These are phyloP conservation scores for Mesitornis unicolor DNA, from an alignment of 2,113 vertebrate species.

Conservation along the genomic window DNA sequence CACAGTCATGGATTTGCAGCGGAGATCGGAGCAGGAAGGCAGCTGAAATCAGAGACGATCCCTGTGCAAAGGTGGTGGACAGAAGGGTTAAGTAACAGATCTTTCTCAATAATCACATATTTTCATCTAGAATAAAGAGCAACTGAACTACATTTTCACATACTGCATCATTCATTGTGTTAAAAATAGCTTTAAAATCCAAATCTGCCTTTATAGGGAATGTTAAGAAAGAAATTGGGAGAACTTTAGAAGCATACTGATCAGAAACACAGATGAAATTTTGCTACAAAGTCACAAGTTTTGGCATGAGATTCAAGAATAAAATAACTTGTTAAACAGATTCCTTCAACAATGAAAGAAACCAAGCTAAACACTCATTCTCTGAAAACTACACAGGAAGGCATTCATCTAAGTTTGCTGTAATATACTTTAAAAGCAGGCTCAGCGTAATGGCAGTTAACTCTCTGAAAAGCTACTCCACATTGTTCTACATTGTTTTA, in stretches of 20 bases:
- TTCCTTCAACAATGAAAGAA: background rate
- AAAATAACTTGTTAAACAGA: background rate
- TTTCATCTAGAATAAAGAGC: background rate
- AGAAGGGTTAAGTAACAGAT: background rate
- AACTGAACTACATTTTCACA: background rate
- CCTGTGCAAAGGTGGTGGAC: background rate
- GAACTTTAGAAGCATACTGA: background rate
- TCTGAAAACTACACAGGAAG: background rate
- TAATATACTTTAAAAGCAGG: background rate
- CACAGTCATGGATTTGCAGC: background rate
- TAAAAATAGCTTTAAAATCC: background rate
- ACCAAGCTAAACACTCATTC: background rate
- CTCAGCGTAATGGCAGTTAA: background rate
- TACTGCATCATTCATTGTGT: background rate
- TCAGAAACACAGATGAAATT: background rate
- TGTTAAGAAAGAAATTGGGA: background rate
- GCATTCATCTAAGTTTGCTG: background rate
- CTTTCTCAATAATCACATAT: background rate
- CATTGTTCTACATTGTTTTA: conserved; percentile 32
- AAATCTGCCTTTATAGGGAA: background rate
- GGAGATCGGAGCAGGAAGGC: background rate
- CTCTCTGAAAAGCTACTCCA: conserved; percentile 18
- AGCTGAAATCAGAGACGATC: accelerated
- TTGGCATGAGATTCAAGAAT: background rate
- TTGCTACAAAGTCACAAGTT: background rate